Conservation (phyloP, 2,797 vertebrate genomes). For the Argyrosomus regius region DNA sequence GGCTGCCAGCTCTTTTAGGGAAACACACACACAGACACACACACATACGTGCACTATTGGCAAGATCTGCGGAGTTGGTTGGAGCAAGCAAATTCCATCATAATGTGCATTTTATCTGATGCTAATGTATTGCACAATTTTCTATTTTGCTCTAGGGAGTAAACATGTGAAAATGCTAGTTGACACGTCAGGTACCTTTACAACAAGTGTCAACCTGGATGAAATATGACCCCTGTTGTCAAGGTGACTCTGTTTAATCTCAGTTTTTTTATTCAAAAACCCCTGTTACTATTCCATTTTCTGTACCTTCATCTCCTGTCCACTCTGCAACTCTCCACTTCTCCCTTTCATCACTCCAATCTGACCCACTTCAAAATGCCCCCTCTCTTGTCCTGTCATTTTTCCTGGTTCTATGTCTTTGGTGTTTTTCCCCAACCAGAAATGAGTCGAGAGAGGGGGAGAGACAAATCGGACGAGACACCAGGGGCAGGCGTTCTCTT, state of each 20-base stretch:
- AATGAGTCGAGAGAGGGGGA: conserved; percentile 52
- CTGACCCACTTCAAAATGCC: conserved; percentile 41
- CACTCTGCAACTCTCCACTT: conserved; percentile 30
- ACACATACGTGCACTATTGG: conserved; percentile 21
- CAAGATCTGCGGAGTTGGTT: conserved; percentile 18
- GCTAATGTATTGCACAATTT: conserved; percentile 16
- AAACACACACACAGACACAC: conserved; percentile 15
- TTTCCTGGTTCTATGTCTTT: conserved; percentile 33
- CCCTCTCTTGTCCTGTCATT: conserved; percentile 18
- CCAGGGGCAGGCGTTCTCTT: conserved; percentile 54
- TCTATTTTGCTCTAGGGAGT: not conserved
- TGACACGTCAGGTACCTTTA: conserved; percentile 11
- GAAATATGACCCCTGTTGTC: conserved; percentile 37
- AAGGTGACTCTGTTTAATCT: conserved; percentile 49
- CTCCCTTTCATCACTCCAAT: conserved; percentile 39
- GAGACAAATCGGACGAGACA: conserved; percentile 49
- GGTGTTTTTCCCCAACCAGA: conserved; percentile 41
- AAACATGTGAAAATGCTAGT: conserved; percentile 10
- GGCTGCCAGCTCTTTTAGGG: conserved; percentile 67
- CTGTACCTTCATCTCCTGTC: conserved; percentile 9
- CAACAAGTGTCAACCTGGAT: conserved; percentile 21
- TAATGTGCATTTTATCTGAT: conserved; percentile 25
- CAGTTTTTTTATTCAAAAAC: conserved; percentile 26
- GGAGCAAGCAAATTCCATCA: conserved; percentile 21
- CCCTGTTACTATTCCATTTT: conserved; percentile 20